phyloP scores from a whole-genome alignment of 2,797 vertebrate species.

The Diplodus sargus region DNA sequence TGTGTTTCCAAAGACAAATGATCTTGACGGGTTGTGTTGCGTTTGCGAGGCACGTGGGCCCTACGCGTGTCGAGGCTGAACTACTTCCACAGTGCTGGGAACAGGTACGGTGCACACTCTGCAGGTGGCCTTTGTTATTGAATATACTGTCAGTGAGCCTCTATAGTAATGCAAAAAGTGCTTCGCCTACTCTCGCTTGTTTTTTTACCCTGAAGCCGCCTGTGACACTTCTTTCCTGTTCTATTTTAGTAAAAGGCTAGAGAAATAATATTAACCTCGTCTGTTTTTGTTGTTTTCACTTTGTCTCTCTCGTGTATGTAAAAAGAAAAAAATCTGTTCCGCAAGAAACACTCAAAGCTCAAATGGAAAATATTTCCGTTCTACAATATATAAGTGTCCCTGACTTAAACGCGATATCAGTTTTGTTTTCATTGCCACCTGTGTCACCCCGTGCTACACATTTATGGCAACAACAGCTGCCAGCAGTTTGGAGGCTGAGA shows the following conservation, averaged over 20 bases:
- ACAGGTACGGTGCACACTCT: slow-evolving; percentile 86
- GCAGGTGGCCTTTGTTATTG: slow-evolving; percentile 18
- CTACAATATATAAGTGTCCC: slow-evolving; percentile 23
- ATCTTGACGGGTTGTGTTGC: slow-evolving; percentile 98
- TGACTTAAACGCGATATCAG: slow-evolving; percentile 47
- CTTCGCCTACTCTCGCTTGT: background rate
- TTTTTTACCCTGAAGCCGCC: background rate
- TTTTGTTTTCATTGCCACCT: slow-evolving; percentile 69
- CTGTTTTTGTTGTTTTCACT: background rate
- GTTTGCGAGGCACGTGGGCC: slow-evolving; percentile 97
- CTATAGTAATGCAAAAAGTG: background rate
- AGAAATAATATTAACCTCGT: background rate
- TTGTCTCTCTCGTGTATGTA: background rate
- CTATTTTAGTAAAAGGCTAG: background rate
- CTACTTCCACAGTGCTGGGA: slow-evolving; percentile 99
- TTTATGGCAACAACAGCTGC: slow-evolving; percentile 62
- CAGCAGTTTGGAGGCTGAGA: slow-evolving; percentile 75
- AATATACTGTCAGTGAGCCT: background rate
- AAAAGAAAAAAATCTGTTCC: background rate
- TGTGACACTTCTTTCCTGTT: slow-evolving; percentile 2
- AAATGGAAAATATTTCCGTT: background rate
- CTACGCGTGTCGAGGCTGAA: slow-evolving; percentile 98
- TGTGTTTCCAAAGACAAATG: slow-evolving; percentile 91
- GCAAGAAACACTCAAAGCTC: background rate
- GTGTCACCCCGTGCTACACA: slow-evolving; percentile 44